phyloP scores from a whole-genome alignment of 35 echinoderm and acorn worm genomes.

The Holothuria glaberrima region DNA sequence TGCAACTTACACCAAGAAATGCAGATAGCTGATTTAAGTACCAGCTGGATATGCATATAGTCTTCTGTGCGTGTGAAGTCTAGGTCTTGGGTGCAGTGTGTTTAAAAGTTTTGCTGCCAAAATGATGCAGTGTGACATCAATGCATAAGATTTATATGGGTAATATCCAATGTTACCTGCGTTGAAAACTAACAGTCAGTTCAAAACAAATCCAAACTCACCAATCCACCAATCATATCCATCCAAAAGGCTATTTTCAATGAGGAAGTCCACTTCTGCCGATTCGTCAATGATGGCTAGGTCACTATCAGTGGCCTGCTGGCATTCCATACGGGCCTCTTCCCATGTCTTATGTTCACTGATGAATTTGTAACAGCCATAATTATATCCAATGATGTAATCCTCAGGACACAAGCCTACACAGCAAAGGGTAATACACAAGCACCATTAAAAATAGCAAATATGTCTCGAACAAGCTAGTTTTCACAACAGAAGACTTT shows the following conservation, averaged over 20 bases:
- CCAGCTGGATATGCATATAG: too few species aligned
- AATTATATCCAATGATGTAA: constrained; percentile 70
- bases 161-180: not conserved
- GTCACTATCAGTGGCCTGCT: constrained; percentile 70
- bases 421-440: not conserved
- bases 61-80: too few species aligned
- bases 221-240: constrained; percentile 88
- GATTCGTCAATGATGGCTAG: constrained; percentile 81
- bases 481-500: too few species aligned
- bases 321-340: constrained; percentile 77
- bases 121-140: too few species aligned
- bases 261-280: constrained; percentile 67
- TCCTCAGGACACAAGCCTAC: constrained; percentile 66
- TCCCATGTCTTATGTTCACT: constrained; percentile 60
- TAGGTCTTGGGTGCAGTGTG: too few species aligned
- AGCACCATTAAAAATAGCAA: too few species aligned
- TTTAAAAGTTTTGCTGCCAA: too few species aligned
- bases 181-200: not conserved
- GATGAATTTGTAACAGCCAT: constrained; percentile 80
- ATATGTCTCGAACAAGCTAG: too few species aligned
- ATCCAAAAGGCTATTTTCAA: constrained; percentile 30
- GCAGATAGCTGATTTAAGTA: too few species aligned
- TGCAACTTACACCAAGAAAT: too few species aligned
- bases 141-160: too few species aligned
- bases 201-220: constrained; percentile 3